Base-by-base conservation (phyloP, 2,888 invertebrate genomes). In the Acleris literana region DNA sequence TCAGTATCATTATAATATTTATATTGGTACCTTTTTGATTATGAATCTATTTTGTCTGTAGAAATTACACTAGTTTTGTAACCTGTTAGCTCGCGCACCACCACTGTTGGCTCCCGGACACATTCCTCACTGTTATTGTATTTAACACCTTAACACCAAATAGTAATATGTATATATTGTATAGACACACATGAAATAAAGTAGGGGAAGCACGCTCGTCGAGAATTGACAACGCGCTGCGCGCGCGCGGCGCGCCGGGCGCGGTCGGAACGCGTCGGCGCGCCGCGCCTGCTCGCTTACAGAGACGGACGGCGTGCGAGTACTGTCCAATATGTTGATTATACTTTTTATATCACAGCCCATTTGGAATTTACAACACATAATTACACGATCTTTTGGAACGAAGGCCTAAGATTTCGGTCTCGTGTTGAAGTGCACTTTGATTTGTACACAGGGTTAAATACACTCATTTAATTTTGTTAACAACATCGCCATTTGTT, bases 1-100 rank as follows among this genome's bases (percentile, higher is more conserved):
- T 83, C 81, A 81, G 79, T 84, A 83, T 86, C 70, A 78, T 86
- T 87, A 86, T 85, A 88, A 66, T 86, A 90, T 90, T 91, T 92
- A 93, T 92, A 91, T 95, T 95, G 95, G 95, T 95, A 95, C 95
- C 93, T 95, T 95, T 90, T 95, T 94, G 93, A 94, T 94, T 94
- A 93, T 93, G 92, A 92, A 88, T 90, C 93, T 94, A 94, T 93
- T 91, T 87, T 90, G 82, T 92, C 85, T 82, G 91, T 93, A 93
- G 92, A 93, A 93, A 93, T 93, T 93, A 93, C 92, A 84, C 93
- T 93, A 93, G 85, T 83, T 90, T 90, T 86, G 79, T 83, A 78
- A 81, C 82, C 73, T 76, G 76, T 79, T 71, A 70, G 69, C 71
- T 80, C 80, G 81, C 87, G 86, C 83, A 81, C 72, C 75, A 71